A percentile compares a stretch with the other conserved stretches of the same genome.
Conservation (phyloP, 2,113 vertebrate genomes). For the Bubo scandiacus region DNA sequence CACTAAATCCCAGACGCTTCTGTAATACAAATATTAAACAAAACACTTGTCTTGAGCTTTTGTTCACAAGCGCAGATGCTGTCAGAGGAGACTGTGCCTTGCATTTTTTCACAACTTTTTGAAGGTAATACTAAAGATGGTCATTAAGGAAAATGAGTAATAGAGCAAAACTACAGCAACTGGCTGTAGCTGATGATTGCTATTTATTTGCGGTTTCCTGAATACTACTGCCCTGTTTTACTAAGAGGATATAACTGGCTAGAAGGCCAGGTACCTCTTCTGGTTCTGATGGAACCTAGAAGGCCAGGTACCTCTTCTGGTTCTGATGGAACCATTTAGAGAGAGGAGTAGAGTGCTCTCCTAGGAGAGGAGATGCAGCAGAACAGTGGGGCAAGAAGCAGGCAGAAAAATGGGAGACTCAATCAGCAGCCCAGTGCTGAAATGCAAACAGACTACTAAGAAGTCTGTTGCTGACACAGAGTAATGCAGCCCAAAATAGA, state of each 20-base stretch:
- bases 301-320: background rate
- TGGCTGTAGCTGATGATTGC: background rate
- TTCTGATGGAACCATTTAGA: background rate
- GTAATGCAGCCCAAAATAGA: background rate
- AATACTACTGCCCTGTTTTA: background rate
- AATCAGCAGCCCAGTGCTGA: background rate
- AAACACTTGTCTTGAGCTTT: background rate
- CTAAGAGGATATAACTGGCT: background rate
- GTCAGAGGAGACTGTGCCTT: background rate
- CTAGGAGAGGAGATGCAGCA: background rate
- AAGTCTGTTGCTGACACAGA: background rate
- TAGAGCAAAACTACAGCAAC: background rate
- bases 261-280: background rate
- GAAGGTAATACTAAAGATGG: background rate
- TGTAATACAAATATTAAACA: background rate
- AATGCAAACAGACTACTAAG: background rate
- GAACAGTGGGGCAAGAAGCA: background rate
- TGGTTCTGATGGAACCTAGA: background rate
- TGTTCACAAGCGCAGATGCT: no score
- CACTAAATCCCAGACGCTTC: background rate
- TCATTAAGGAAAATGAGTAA: background rate
- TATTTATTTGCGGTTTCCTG: background rate
- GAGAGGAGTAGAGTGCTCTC: background rate
- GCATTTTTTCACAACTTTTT: background rate
- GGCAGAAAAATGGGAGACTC: background rate